Evolutionary conservation across 2,113 vertebrate species (phyloP), one percentile per base, ranked within the genome.

Genomic region (Syngnathus typhle): DNA sequence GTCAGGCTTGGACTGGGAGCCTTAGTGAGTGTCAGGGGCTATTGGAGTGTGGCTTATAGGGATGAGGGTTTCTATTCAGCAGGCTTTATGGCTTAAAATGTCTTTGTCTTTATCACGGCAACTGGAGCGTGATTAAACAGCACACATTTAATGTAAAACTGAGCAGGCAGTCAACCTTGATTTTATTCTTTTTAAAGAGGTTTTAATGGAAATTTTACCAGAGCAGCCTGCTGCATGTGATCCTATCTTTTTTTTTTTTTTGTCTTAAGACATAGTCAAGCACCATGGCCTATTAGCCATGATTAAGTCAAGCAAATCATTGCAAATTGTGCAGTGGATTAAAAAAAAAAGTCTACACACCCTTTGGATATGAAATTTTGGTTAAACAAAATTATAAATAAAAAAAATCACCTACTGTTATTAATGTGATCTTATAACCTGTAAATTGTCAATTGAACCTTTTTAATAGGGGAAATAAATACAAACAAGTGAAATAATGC

Each of bases 11-110:
- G 77, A 80, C 81, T 84, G 70, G 46, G 71, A 82, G 76, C 69
- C 68, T 72, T 64, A 64, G 77, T 55, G 63, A 83, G 80, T 73
- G 80, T 83, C 72, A 75, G 56, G 79, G 67, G 73, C 72, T 75
- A 80, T 54, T 82, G 76, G 77, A 83, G 77, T 84, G 68, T 72
- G 72, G 80, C 82, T 85, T 76, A 79, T 52, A 67, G 74, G 75
- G 76, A 76, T 78, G 80, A 80, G 62, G 65, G 78, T 71, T 73
- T 60, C 70, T 75, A 71, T 83, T 84, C 69, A 81, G 52, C 41
- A 76, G 66, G 71, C 69, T 86, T 85, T 72, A 73, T 80, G 65
- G 71, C 76, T 84, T 81, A 79, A 84, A 66, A 81, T 81, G 72
- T 76, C 61, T 80, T 68, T 72, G 68, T 85, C 67, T 81, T 75